These are phyloP conservation scores for Gobiocypris rarus DNA, from an alignment of 2,113 vertebrate genomes.

Conservation along the genomic window DNA sequence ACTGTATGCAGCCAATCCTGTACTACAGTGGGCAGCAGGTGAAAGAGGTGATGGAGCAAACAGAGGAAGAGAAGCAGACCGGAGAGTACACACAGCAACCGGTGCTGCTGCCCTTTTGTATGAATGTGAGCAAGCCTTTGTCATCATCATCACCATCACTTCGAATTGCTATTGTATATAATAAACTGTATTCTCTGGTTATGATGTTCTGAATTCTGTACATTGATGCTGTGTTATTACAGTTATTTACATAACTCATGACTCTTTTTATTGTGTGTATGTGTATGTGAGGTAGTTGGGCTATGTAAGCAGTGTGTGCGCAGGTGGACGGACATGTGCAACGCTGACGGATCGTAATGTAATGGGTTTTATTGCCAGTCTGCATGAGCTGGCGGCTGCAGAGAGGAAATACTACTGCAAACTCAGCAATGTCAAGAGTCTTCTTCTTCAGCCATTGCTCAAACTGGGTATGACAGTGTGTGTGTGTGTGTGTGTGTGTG, in stretches of 20 bases:
- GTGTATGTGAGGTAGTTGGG: constrained; percentile 79
- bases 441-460: constrained; percentile 89
- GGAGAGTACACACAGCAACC: constrained; percentile 80
- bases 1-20: constrained; percentile 91
- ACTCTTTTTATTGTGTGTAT: constrained; percentile 20
- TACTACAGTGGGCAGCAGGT: constrained; percentile 91
- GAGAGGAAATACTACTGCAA: constrained; percentile 92
- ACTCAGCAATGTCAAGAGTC: constrained; percentile 86
- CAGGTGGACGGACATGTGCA: constrained; percentile 84
- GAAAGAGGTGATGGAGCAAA: constrained; percentile 64
- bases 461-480: constrained; percentile 82
- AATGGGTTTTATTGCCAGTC: constrained; percentile 91
- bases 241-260: not conserved
- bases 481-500: constrained; percentile 11
- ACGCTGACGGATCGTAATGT: constrained; percentile 87
- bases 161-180: not conserved
- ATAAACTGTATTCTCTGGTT: not conserved
- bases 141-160: not conserved
- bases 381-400: constrained; percentile 91
- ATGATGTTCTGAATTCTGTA: not conserved
- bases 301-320: constrained; percentile 87
- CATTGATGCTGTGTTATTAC: not conserved
- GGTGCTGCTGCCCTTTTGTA: constrained; percentile 83
- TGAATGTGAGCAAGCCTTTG: constrained; percentile 79
- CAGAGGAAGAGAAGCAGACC: constrained; percentile 61